Base-by-base conservation (phyloP, 2,797 vertebrate genomes). In the Acridotheres tristis region DNA sequence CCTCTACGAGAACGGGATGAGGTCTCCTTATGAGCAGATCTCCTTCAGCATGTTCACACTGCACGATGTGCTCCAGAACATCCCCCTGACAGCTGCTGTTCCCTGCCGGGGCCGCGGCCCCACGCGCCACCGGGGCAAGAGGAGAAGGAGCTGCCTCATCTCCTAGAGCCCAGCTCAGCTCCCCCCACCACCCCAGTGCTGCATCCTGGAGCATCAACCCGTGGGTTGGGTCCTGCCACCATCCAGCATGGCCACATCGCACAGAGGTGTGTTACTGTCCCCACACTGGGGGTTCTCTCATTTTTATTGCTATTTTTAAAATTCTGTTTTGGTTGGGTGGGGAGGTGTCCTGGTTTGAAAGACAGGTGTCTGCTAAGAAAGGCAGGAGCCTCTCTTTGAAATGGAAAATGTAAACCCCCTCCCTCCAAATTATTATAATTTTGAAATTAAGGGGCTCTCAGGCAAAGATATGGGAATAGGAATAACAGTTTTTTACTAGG, bases 1-100 rank as follows among this genome's bases (percentile, higher is more conserved):
- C 91, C 97, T 99, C 47, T 99, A 99, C 0, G 99, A 99, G 96
- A 99, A 98, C 0, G 99, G 99, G 29, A 85, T 63, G 7, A 96
- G 84, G 50, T 98, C 98, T 0, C 98, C 99, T 23, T 99, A 99
- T 0, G 99, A 99, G 34, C 98, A 99, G 93, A 99, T 99, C 96
- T 99, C 99, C 88, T 99, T 99, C 80, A 98, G 98, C 96, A 96
- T 99, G 92, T 99, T 99, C 94, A 99, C 99, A 0, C 97, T 99
- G 43, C 98, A 97, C 0, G 99, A 99, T 5, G 98, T 99, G 26
- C 98, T 99, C 26, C 97, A 98, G 92, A 98, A 99, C 66, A 97
- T 99, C 61, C 98, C 98, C 9, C 86, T 91, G 2, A 72, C 47
- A 0, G 74, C 79, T 1, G 0, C 26, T 0, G 45, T 38, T 9